Conservation (phyloP, 2,113 vertebrate genomes). For the Burhinus bistriatus region DNA sequence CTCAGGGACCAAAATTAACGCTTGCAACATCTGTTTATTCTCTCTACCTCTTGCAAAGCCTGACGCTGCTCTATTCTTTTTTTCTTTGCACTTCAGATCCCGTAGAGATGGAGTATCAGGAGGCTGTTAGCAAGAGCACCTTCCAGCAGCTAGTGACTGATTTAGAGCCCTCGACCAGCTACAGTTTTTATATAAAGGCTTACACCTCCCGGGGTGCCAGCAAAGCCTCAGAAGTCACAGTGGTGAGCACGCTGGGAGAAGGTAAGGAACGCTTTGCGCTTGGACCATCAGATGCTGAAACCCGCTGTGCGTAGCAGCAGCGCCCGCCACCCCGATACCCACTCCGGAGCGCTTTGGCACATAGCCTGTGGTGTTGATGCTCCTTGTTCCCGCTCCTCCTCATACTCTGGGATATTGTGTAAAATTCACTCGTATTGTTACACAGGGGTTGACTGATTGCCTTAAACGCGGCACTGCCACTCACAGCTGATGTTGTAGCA, state of each 20-base stretch:
- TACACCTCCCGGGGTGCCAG: constrained; percentile 95
- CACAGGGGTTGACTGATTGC: not conserved
- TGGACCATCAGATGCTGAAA: not conserved
- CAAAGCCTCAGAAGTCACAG: constrained; percentile 83
- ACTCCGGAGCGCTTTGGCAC: not conserved
- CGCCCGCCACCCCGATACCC: not conserved
- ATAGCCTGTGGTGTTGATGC: not conserved
- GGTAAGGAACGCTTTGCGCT: constrained; percentile 73
- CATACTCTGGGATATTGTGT: not conserved
- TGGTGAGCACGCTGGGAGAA: constrained; percentile 91
- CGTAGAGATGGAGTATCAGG: constrained; percentile 92
- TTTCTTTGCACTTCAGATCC: constrained; percentile 78
- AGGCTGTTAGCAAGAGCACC: constrained; percentile 94
- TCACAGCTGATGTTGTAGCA: not conserved
- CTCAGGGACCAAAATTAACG: not conserved
- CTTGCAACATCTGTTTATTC: not conserved
- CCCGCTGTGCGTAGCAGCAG: not conserved
- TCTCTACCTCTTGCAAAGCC: not conserved
- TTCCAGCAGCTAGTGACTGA: constrained; percentile 92
- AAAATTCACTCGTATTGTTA: not conserved
- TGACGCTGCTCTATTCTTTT: not conserved
- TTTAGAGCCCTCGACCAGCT: constrained; percentile 92
- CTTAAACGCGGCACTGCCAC: not conserved
- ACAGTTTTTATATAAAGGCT: constrained; percentile 96
- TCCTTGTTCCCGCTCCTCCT: not conserved